phyloP scores from a whole-genome alignment of 2,113 vertebrate genomes.

The Lampris megalopsis region DNA sequence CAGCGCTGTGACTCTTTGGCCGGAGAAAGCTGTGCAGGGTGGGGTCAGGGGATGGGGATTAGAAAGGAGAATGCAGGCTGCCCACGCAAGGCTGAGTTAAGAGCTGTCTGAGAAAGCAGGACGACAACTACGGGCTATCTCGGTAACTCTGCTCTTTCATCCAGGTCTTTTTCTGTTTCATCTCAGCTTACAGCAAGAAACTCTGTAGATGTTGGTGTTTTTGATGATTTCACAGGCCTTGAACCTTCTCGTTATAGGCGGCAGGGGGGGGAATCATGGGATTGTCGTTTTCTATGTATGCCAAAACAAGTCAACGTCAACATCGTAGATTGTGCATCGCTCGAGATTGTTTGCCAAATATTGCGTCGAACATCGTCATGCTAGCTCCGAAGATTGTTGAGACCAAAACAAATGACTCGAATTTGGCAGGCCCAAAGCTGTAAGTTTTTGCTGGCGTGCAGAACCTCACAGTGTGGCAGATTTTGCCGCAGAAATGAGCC shows the following conservation, averaged over 20 bases:
- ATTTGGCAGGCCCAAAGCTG: constrained; percentile 14
- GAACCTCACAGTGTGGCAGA: constrained; percentile 29
- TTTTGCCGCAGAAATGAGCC: constrained; percentile 8
- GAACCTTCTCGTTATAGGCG: too few species aligned
- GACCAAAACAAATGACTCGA: constrained; percentile 39
- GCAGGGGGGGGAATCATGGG: too few species aligned
- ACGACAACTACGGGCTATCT: background rate
- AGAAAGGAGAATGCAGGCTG: constrained; percentile 59
- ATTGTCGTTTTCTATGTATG: constrained; percentile 31
- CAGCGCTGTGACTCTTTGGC: constrained; percentile 64
- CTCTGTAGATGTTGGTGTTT: constrained; percentile 3
- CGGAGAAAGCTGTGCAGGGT: constrained; percentile 66
- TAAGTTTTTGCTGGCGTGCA: constrained; percentile 24
- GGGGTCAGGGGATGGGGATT: constrained; percentile 72
- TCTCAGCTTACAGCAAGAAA: background rate
- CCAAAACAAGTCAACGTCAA: constrained; percentile 42
- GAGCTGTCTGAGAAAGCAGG: constrained; percentile 43
- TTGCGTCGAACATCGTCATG: background rate
- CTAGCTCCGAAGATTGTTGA: constrained; percentile 22
- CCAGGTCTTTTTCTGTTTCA: constrained; percentile 29
- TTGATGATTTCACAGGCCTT: constrained; percentile 13
- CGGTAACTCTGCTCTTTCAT: constrained; percentile 20
- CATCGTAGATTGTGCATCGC: background rate
- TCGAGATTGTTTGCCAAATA: constrained; percentile 49
- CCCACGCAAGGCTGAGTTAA: constrained; percentile 41